Evolutionary conservation across 2,888 invertebrate species (phyloP), one percentile per base, ranked within the genome.

Genomic region (Epistrophella euchroma): DNA sequence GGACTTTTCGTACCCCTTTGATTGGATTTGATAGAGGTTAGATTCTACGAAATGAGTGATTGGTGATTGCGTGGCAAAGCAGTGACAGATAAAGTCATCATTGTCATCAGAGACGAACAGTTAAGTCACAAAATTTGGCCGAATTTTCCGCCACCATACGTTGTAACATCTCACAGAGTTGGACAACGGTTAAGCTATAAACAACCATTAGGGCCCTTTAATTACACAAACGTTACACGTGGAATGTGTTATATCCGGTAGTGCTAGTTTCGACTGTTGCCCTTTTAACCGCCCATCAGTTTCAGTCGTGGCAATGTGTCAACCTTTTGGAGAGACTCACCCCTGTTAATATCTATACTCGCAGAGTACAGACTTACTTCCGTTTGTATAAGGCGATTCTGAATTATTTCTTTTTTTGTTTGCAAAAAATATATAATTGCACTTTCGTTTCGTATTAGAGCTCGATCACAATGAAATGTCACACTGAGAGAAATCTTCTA

Each of bases 11-110:
- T 50, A 52, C 43, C 82, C 82, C 64, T 78, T 77, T 86, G 73
- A 70, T 77, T 52, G 55, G 70, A 71, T 82, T 74, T 78, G 78
- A 82, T 78, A 71, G 77, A 82, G 74, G 47, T 47, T 66, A 55
- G 74, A 75, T 19, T 19, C 17, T 25, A 56, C 37, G 25, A 50
- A 79, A 68, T 45, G 73, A 68, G 55, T 83, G 85, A 81, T 85
- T 76, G 60, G 80, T 62, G 64, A 81, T 73, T 62, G 15, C 58
- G 25, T 13, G 19, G 32, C 43, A 25, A 35, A 22, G 17, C n/a
- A 43, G 25, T 70, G 85, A 68, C 71, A 68, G 72, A 76, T 75
- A 58, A 77, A 68, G 52, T 71, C 70, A 60, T 70, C 64, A 43
- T 77, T 43, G 58, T 64, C 55, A 70, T 52, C 52, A n/a, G 47